phyloP scores from a whole-genome alignment of 2,888 invertebrate species.

The Ormia ochracea region DNA sequence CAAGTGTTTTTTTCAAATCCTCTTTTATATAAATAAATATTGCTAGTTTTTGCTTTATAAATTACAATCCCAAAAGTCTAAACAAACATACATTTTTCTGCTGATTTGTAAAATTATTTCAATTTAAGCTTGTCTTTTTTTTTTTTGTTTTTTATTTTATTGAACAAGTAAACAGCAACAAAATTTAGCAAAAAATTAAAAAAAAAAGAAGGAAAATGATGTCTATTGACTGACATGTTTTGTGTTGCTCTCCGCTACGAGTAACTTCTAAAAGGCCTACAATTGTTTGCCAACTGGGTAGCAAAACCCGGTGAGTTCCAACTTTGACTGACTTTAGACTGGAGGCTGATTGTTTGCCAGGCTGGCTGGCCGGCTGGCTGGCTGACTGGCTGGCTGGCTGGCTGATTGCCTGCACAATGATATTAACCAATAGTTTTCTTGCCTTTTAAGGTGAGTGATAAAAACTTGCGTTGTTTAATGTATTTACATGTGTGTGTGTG shows the following conservation, averaged over 20 bases:
- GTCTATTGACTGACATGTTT: slow-evolving; percentile 50
- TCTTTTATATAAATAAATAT: neutral
- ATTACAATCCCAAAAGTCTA: slow-evolving; percentile 1
- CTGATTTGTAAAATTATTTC: slow-evolving; percentile 46
- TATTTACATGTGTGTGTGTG: neutral
- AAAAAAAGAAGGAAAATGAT: neutral
- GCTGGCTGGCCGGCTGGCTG: slow-evolving; percentile 11
- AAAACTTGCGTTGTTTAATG: neutral
- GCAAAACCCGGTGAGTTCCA: slow-evolving; percentile 16
- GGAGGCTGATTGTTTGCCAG: neutral
- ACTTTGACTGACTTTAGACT: slow-evolving; percentile 1
- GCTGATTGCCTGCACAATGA: slow-evolving; percentile 30
- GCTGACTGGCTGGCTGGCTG: neutral
- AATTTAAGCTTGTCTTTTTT: slow-evolving; percentile 4
- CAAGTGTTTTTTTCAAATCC: slow-evolving; percentile 3
- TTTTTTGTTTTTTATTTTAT: slow-evolving; percentile 22
- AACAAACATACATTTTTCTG: slow-evolving; percentile 18
- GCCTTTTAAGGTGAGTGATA: slow-evolving; percentile 46
- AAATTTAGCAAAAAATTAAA: neutral
- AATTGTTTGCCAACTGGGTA: neutral
- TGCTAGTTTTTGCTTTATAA: neutral
- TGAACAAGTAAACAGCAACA: slow-evolving; percentile 21
- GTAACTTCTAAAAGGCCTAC: slow-evolving; percentile 29
- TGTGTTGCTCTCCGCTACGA: slow-evolving; percentile 3
- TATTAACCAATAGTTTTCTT: slow-evolving; percentile 56